These are phyloP conservation scores for Dorcus hopei DNA, from an alignment of 2,888 invertebrate genomes.

Conservation along the genomic window DNA sequence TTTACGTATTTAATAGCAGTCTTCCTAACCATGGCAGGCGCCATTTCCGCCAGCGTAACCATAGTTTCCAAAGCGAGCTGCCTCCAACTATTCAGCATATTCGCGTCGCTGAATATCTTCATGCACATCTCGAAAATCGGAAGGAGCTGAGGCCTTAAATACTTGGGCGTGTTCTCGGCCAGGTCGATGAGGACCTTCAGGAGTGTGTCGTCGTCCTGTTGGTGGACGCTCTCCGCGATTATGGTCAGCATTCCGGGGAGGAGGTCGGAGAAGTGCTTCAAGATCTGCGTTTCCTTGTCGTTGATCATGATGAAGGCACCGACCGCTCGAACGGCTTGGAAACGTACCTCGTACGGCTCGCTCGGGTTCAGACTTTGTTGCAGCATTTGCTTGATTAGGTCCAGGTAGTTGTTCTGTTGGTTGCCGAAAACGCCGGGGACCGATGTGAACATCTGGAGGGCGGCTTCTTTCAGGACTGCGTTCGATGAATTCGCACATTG, in stretches of 20 bases:
- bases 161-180: conserved; percentile 91
- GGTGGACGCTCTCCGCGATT: conserved; percentile 77
- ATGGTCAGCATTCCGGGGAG: conserved; percentile 75
- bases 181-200: conserved; percentile 92
- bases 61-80: conserved; percentile 86
- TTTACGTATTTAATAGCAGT: conserved; percentile 81
- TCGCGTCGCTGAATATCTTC: conserved; percentile 72
- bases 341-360: conserved; percentile 70
- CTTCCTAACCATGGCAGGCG: conserved; percentile 95
- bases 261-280: conserved; percentile 84
- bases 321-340: conserved; percentile 80
- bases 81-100: conserved; percentile 77
- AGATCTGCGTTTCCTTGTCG: conserved; percentile 87
- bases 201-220: conserved; percentile 84
- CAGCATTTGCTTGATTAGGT: conserved; percentile 93
- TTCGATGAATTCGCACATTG: conserved; percentile 86
- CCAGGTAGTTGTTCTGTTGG: conserved; percentile 86
- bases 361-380: conserved; percentile 69
- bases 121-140: conserved; percentile 84
- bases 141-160: conserved; percentile 81
- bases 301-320: conserved; percentile 88
- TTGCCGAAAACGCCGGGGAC: conserved; percentile 97
- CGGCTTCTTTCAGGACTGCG: conserved; percentile 84
- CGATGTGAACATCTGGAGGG: conserved; percentile 90
- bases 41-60: conserved; percentile 84